These are phyloP conservation scores for Drosophila punjabiensis DNA, from an alignment of 1,140 invertebrate genomes.

Conservation along the genomic window DNA sequence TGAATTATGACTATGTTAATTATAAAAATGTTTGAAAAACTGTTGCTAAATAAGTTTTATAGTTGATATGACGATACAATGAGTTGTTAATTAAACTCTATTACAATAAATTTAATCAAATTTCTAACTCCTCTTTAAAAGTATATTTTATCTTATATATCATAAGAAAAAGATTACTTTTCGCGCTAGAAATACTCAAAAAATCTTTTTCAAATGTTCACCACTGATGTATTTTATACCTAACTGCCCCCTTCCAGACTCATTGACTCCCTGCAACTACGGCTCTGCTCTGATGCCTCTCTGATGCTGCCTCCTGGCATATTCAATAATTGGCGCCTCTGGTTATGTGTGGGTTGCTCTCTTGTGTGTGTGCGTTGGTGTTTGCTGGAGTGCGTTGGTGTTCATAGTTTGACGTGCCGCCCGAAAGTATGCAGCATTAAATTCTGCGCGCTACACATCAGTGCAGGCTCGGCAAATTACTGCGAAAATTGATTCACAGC, in stretches of 20 bases:
- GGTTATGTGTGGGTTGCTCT: conserved; percentile 28
- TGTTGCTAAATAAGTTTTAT: no score
- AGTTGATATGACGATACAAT: no score
- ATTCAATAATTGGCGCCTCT: conserved; percentile 74
- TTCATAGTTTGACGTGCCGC: conserved; percentile 65
- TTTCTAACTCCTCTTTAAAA: no score
- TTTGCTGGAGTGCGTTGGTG: background rate
- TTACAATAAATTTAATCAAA: background rate
- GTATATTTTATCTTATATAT: no score
- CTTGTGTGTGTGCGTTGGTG: background rate
- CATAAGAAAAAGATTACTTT: no score
- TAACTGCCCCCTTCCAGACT: background rate
- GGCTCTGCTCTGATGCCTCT: conserved; percentile 11
- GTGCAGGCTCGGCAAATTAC: conserved; percentile 58
- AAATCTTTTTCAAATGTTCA: background rate
- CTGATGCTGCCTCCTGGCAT: conserved; percentile 48
- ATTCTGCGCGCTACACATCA: conserved; percentile 56
- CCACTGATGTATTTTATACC: background rate
- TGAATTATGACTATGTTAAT: no score
- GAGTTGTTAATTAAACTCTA: no score
- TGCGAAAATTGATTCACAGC: conserved; percentile 66
- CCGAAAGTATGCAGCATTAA: conserved; percentile 74
- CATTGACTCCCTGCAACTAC: background rate
- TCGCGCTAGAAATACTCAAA: background rate
- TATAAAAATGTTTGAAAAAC: no score